Base-by-base conservation (phyloP, 2,113 vertebrate genomes). In the Chloebia gouldiae region DNA sequence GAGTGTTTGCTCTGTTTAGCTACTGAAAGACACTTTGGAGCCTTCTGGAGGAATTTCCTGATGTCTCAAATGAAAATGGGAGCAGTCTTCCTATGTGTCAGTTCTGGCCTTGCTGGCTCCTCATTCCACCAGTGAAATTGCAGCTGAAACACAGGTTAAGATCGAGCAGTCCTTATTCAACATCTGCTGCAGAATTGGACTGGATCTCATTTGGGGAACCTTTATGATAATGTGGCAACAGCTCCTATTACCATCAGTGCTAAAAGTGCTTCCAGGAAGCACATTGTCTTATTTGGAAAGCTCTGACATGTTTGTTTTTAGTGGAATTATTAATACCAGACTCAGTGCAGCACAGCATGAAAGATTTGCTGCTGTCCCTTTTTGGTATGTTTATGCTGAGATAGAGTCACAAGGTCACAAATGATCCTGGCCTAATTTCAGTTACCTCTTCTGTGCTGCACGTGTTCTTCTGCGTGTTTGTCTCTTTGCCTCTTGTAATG, bases 291-390 rank as follows among this genome's bases (percentile, higher is more conserved):
- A 60, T 91, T 92, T 93, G 82, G 75, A 93, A 86, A 78, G 51
- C 65, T 93, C 56, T 96, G 79, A 83, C 21, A 14, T 88, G 68
- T 86, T 91, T 3, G 13, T 81, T 96, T 80, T 71, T 90, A 37
- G 35, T 76, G 82, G 45, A 81, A 59, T 88, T 81, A n/a, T 73
- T 90, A 86, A 63, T 90, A 35, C 51, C 66, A 90, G 59, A n/a
- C 71, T 66, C 8, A 2, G 60, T 82, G 81, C 8, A 2, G 63
- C 77, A 77, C 31, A 76, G 40, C 4, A 0, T 77, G 87, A 86
- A 88, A 90, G 81, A 73, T 87, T 82, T 95, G 87, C 71, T 90
- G 64, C 76, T 93, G 81, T 91, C 68, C 49, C 42, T 86, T 91
- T 93, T 73, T 86, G 64, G n/a, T 53, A 25, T 33, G 33, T 81